Percentiles rank a stretch among this genome's conserved stretches.
These are phyloP conservation scores for Colossoma macropomum DNA, from an alignment of 2,113 vertebrate genomes.

Conservation along the genomic window DNA sequence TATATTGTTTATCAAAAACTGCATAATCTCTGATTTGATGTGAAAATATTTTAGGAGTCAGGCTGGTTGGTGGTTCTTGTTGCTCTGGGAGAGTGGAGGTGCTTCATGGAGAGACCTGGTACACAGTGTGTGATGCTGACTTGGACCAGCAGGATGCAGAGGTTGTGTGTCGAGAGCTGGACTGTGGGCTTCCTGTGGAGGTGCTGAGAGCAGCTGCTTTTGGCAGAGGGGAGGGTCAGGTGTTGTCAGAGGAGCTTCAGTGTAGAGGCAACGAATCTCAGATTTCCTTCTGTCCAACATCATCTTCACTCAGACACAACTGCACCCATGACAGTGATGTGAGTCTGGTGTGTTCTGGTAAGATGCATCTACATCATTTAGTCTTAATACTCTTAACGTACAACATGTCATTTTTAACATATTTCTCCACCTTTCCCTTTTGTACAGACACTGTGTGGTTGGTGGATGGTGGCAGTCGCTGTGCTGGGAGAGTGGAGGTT, in stretches of 20 bases:
- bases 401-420: too few species aligned
- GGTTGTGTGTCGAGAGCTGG: constrained; percentile 48
- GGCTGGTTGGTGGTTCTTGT: constrained; percentile 9
- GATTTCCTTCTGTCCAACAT: constrained; percentile 1
- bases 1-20: too few species aligned
- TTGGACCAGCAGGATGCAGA: constrained; percentile 46
- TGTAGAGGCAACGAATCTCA: constrained; percentile 35
- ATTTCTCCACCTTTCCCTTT: too few species aligned
- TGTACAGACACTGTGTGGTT: too few species aligned
- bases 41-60: too few species aligned
- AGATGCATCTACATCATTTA: too few species aligned
- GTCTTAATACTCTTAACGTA: too few species aligned
- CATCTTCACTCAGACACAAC: constrained; percentile 4
- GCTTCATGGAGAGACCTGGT: constrained; percentile 9
- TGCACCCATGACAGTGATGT: constrained; percentile 35
- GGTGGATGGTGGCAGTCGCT: too few species aligned
- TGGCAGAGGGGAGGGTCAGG: constrained; percentile 16
- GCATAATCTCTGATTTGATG: too few species aligned
- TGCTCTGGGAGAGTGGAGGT: constrained; percentile 49
- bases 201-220: constrained; percentile 32
- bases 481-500: too few species aligned
- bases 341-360: constrained; percentile 43
- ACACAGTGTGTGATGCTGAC: constrained; percentile 40
- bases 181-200: constrained; percentile 32
- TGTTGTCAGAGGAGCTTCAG: constrained; percentile 47